Percentiles rank a stretch among this genome's conserved stretches.
These are phyloP conservation scores for Azorinus chamasolen DNA, from an alignment of 2,888 invertebrate species.

Conservation along the genomic window DNA sequence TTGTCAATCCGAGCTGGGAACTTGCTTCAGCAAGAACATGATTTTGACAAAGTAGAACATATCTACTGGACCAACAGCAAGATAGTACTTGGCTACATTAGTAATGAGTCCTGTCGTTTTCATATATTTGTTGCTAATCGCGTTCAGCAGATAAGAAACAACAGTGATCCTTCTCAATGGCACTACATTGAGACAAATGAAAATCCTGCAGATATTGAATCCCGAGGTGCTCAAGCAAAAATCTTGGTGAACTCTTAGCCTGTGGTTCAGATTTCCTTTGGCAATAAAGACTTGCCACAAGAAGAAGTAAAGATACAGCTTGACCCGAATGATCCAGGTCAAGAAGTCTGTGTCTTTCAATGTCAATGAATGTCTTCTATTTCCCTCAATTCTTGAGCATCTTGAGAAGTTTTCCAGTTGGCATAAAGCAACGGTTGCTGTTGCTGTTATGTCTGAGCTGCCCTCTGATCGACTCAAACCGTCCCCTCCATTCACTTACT, in stretches of 20 bases:
- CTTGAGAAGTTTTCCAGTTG: conserved; percentile 46
- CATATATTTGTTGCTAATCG: conserved; percentile 71
- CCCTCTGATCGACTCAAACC: conserved; percentile 76
- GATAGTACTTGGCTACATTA: conserved; percentile 66
- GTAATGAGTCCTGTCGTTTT: conserved; percentile 62
- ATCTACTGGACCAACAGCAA: conserved; percentile 64
- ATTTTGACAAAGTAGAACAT: conserved; percentile 14
- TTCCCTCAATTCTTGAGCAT: conserved; percentile 10
- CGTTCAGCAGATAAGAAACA: conserved; percentile 64
- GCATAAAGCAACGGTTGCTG: conserved; percentile 8
- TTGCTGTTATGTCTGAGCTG: conserved; percentile 77
- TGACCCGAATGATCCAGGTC: too few species aligned
- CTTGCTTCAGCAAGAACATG: conserved; percentile 28
- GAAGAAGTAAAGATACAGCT: too few species aligned
- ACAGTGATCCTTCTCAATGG: conserved; percentile 59
- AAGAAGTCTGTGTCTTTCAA: too few species aligned
- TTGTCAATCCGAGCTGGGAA: neutral
- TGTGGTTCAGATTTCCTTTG: conserved; percentile 49
- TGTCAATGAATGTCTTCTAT: neutral
- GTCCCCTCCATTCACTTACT: too few species aligned
- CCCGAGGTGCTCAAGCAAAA: conserved; percentile 47
- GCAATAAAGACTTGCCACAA: too few species aligned
- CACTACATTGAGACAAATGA: conserved; percentile 47
- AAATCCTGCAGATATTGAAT: conserved; percentile 71
- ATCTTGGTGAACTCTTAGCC: conserved; percentile 4